Percentiles rank a stretch among this genome's conserved stretches.
Evolutionary conservation across 2,113 vertebrate genomes (phyloP).

Genomic region (Osmerus eperlanus): DNA sequence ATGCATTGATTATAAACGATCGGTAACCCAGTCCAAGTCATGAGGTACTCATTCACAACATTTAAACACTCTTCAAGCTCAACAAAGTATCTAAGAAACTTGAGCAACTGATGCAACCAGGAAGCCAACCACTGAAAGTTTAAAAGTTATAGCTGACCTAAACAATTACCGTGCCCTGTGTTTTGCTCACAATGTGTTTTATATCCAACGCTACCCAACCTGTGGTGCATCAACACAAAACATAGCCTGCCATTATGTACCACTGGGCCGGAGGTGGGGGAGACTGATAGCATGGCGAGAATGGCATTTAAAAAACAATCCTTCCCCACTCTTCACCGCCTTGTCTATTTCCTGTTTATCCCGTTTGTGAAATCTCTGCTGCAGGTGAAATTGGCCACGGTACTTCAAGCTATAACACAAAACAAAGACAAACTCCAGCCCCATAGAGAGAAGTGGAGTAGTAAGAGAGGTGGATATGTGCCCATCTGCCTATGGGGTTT

Average conservation of each 20-base stretch:
- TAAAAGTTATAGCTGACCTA: conserved; percentile 45
- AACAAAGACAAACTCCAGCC: conserved; percentile 63
- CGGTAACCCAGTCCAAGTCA: too few species aligned
- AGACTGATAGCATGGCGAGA: conserved; percentile 63
- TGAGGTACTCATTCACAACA: too few species aligned
- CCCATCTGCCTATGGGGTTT: too few species aligned
- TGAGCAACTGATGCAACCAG: neutral
- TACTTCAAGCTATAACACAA: conserved; percentile 73
- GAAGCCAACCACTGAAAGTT: conserved; percentile 27
- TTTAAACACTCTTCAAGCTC: conserved; percentile 9
- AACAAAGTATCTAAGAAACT: neutral
- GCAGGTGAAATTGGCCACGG: conserved; percentile 76
- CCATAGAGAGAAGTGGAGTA: conserved; percentile 28
- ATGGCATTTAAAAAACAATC: conserved; percentile 75
- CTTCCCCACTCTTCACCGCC: conserved; percentile 65
- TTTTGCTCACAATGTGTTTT: conserved; percentile 69
- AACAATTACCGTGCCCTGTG: conserved; percentile 32
- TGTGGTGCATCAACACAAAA: conserved; percentile 69
- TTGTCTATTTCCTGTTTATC: conserved; percentile 78
- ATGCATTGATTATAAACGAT: too few species aligned
- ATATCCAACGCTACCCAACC: conserved; percentile 70
- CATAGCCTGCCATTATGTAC: conserved; percentile 68
- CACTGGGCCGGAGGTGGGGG: conserved; percentile 53
- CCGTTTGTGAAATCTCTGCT: conserved; percentile 76
- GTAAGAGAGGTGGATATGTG: too few species aligned